Percentiles rank a stretch among this genome's conserved stretches.
Conservation (phyloP, 2,113 vertebrate genomes). For the Myotis yumanensis region DNA sequence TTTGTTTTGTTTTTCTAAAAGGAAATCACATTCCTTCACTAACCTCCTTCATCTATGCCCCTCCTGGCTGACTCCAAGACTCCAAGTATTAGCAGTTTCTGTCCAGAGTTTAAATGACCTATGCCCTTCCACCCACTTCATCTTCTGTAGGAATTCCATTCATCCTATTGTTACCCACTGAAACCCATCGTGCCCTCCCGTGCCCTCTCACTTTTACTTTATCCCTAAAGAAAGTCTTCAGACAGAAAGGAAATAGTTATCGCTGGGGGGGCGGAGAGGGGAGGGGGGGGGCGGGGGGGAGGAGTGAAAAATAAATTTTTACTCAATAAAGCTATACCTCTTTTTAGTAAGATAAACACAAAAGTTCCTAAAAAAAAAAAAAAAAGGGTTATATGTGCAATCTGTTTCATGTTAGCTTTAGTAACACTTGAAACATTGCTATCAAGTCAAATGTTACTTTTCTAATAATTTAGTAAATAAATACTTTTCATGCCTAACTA, state of each 20-base stretch:
- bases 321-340: not conserved
- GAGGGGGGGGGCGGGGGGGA: too few relatives aligned
- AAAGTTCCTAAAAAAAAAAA: not conserved
- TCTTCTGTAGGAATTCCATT: conserved; percentile 85
- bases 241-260: conserved; percentile 57
- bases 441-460: not conserved
- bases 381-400: not conserved
- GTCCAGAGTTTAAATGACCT: conserved; percentile 84
- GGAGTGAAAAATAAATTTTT: conserved; percentile 25
- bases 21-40: conserved; percentile 73
- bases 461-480: not conserved
- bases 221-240: conserved; percentile 52
- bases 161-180: conserved; percentile 77
- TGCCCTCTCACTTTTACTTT: conserved; percentile 73
- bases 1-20: conserved; percentile 46
- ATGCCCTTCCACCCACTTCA: conserved; percentile 82
- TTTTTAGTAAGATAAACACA: not conserved
- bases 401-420: not conserved
- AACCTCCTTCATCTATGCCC: conserved; percentile 50
- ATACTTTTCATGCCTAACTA: not conserved
- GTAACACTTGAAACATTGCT: not conserved
- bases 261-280: not conserved
- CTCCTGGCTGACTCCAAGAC: conserved; percentile 60
- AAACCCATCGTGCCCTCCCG: conserved; percentile 71
- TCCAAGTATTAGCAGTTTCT: conserved; percentile 81